These are phyloP conservation scores for Xylota segnis DNA, from an alignment of 2,888 invertebrate genomes.

Conservation along the genomic window DNA sequence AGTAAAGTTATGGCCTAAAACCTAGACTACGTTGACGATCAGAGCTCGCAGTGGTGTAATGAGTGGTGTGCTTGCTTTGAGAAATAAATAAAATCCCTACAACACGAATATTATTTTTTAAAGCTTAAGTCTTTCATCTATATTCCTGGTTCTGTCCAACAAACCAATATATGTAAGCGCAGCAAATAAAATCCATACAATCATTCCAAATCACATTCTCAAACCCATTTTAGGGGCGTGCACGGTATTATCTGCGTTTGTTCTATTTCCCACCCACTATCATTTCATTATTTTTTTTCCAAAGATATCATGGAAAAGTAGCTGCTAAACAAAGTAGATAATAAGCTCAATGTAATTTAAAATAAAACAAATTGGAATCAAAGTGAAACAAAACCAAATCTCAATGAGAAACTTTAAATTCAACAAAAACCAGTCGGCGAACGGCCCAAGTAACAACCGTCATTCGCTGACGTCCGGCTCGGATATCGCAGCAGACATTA, in stretches of 20 bases:
- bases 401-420: constrained; percentile 67
- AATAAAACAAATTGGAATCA: not conserved
- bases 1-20: no score
- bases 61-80: no score
- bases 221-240: not conserved
- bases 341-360: constrained; percentile 53
- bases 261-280: not conserved
- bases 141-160: no score
- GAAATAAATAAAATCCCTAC: no score
- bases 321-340: not conserved
- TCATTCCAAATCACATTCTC: no score
- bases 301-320: not conserved
- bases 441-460: constrained; percentile 56
- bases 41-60: no score
- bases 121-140: no score
- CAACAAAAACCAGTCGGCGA: constrained; percentile 64
- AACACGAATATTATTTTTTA: no score
- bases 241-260: not conserved
- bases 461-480: constrained; percentile 62
- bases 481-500: constrained; percentile 77
- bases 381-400: not conserved
- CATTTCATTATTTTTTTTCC: not conserved
- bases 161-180: no score
- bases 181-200: no score
- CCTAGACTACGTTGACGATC: no score